Percentiles rank a stretch among this genome's conserved stretches.
Conservation (phyloP, 2,888 invertebrate species). For the Troglohyphantes excavatus region DNA sequence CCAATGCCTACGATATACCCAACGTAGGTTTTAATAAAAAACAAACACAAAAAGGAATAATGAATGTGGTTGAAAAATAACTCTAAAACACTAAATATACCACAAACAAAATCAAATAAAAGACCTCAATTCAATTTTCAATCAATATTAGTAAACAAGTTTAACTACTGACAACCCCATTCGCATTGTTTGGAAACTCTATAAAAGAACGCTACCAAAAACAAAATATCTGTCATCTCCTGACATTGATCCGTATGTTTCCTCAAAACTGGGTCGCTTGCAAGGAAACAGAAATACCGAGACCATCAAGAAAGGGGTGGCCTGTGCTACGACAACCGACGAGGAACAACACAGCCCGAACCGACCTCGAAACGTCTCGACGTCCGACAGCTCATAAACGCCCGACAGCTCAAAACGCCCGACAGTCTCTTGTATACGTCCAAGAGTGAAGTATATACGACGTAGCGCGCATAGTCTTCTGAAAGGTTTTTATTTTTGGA, state of each 20-base stretch:
- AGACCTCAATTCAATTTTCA: too few species aligned
- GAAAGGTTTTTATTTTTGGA: neutral
- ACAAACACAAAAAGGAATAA: too few species aligned
- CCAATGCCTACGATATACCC: too few species aligned
- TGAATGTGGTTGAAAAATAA: too few species aligned
- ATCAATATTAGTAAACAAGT: too few species aligned
- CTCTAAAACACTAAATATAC: too few species aligned
- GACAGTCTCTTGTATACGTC: neutral
- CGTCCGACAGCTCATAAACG: neutral
- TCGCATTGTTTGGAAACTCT: too few species aligned
- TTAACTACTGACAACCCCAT: too few species aligned
- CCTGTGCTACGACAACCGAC: neutral
- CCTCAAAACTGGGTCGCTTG: neutral
- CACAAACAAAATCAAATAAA: too few species aligned
- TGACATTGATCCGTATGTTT: neutral
- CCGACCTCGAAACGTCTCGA: neutral
- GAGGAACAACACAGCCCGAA: neutral
- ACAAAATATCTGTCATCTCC: neutral
- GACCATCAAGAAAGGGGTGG: conserved; percentile 2
- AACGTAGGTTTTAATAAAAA: too few species aligned
- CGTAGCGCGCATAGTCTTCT: neutral
- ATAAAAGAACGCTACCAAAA: too few species aligned
- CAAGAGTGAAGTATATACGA: neutral
- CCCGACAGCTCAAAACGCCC: neutral
- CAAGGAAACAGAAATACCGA: neutral